A percentile compares a stretch with the other conserved stretches of the same genome.
These are phyloP conservation scores for Agrilus cyanescens DNA, from an alignment of 2,888 invertebrate species.

Conservation along the genomic window DNA sequence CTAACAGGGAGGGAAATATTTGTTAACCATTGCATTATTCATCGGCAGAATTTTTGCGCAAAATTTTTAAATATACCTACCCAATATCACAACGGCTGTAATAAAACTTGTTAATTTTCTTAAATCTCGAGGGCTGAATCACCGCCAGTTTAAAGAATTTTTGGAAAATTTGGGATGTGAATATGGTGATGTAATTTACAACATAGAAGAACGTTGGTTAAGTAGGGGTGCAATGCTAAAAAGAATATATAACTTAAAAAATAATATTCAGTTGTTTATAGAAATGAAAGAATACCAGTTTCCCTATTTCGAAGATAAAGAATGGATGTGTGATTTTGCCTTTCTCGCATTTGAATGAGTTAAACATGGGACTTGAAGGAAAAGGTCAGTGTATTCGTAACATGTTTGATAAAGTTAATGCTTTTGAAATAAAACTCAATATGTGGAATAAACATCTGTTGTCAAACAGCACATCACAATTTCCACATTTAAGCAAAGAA, in stretches of 20 bases:
- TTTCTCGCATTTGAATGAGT: conserved; percentile 11
- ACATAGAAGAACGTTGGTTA: neutral
- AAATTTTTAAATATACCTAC: conserved; percentile 4
- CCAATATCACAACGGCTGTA: conserved; percentile 2
- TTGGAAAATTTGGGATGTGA: neutral
- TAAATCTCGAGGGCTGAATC: neutral
- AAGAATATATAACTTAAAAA: conserved; percentile 6
- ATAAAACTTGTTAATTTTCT: conserved; percentile 3
- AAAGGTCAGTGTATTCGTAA: conserved; percentile 7
- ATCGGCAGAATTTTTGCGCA: conserved; percentile 3
- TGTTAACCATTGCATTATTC: conserved; percentile 5
- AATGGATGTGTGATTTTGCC: conserved; percentile 13
- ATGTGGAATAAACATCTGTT: conserved; percentile 10
- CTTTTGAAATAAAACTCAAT: conserved; percentile 8
- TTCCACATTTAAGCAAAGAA: conserved; percentile 12
- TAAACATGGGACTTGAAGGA: conserved; percentile 8
- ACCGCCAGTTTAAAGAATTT: neutral
- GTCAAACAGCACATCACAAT: conserved; percentile 12
- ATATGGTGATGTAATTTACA: neutral
- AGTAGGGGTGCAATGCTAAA: neutral
- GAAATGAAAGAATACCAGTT: conserved; percentile 13
- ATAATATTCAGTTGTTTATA: conserved; percentile 14
- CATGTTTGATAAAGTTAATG: conserved; percentile 9
- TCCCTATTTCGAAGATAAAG: conserved; percentile 13
- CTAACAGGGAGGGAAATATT: conserved; percentile 13